Percentiles rank a stretch among this genome's conserved stretches.
Evolutionary conservation across 2,888 invertebrate genomes (phyloP).

Genomic region (Reticulitermes lucifugus): DNA sequence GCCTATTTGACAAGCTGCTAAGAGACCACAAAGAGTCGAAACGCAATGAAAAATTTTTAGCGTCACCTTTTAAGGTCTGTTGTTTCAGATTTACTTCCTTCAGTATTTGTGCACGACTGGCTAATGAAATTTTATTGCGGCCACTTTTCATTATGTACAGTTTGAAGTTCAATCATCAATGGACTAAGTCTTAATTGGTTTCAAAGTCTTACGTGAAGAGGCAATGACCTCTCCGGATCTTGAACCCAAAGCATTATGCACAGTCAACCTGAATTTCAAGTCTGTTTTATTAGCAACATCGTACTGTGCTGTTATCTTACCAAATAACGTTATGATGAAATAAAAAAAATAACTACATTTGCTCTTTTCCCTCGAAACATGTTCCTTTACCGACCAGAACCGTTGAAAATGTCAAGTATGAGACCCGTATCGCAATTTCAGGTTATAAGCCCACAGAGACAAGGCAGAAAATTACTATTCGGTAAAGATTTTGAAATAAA

Average conservation of each 20-base stretch:
- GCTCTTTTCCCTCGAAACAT: not conserved
- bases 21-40: not conserved
- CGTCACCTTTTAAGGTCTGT: not conserved
- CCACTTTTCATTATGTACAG: not conserved
- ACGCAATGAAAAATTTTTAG: not conserved
- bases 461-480: not conserved
- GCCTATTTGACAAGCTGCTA: not conserved
- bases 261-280: not conserved
- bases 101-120: not conserved
- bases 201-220: not conserved
- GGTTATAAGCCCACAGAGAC: not conserved
- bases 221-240: conserved; percentile 12
- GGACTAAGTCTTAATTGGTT: not conserved
- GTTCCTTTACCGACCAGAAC: not conserved
- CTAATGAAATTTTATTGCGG: not conserved
- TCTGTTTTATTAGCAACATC: not conserved
- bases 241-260: not conserved
- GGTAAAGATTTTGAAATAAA: conserved; percentile 9
- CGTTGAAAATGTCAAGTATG: not conserved
- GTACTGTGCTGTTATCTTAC: not conserved
- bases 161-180: not conserved
- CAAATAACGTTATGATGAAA: conserved; percentile 4
- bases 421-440: not conserved
- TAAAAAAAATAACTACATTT: not conserved
- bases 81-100: conserved; percentile 2